Base-by-base conservation (phyloP, 2,797 vertebrate genomes). In the Notoglanidium macrostoma region DNA sequence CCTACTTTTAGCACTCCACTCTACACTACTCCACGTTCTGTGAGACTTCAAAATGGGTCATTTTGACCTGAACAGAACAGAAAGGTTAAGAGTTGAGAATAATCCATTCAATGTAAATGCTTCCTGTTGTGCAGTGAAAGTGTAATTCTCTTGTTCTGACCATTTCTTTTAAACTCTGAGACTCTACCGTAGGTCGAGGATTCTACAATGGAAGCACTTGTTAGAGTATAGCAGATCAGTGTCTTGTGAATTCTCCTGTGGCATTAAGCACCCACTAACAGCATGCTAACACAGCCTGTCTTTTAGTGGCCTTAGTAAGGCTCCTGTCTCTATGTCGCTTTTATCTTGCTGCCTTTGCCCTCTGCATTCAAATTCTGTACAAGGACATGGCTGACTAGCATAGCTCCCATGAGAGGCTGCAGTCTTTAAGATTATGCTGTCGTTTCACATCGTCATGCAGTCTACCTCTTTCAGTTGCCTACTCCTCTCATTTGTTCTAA, bases 361-460 rank as follows among this genome's bases (percentile, higher is more conserved):
- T 93, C 6, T 91, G 94, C 93, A 94, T 95, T 90, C 94, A 94
- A 94, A 94, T 93, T 92, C 94, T 92, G 91, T 88, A 2, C 84
- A 74, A 87, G 92, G 94, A 95, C 94, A 91, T 85, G 90, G 90
- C 91, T 93, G 95, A 96, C 95, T 95, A 95, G 95, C 94, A 92
- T 91, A 92, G 93, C 68, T 90, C 89, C 86, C 83, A 49, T 49
- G 85, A 89, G 95, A 94, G 57, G 35, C 57, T 87, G 86, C 88
- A 91, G 89, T 88, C 81, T 91, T 90, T 92, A 90, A 89, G 87
- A 82, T 83, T 87, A 84, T 81, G 83, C 79, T 32, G 26, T 81
- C 49, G 10, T 67, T 77, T 84, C 57, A 78, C 49, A 77, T 84
- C 80, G 57, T 85, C 72, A 57, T 51, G 44, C 70, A 85, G 67